Evolutionary conservation across 2,888 invertebrate species (phyloP), one percentile per base, ranked within the genome.

Genomic region (Selenia dentaria): DNA sequence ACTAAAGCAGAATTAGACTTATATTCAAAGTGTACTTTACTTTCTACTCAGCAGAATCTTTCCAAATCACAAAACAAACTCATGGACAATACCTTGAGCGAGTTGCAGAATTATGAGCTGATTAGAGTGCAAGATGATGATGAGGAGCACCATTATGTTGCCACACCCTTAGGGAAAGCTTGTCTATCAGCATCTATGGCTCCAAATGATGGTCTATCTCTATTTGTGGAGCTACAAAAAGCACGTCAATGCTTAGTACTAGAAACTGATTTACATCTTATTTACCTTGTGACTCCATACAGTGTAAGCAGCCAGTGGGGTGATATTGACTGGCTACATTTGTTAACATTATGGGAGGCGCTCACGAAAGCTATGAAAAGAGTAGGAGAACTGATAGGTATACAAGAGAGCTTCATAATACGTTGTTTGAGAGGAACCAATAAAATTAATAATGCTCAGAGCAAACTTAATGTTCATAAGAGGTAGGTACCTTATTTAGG

Each of bases 201-300:
- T n/a, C 99, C 99, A 0, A 96, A 96, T 73, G 98, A 99, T 78
- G 98, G 97, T 0, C 87, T 99, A 5, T 92, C 95, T 10, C 92
- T 99, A 27, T 97, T 98, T 72, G 93, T 94, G 52, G 99, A 99
- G 79, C 81, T 99, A 14, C 95, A 97, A 77, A 95, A 95, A 78
- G 98, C 99, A 0, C 92, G 98, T 5, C 94, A 95, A 63, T 96
- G 96, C 70, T 95, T 99, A 72, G 98, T 98, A 0, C 85, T 99
- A 6, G 98, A 98, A 74, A 97, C 96, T 40, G 99, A 99, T 67
- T 91, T 99, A 1, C 99, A 99, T 83, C 93, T 99, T 26, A 94
- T 99, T 33, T 99, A 99, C 81, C 91, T 98, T 67, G 98, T 98
- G 26, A 99, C 99, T 1, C 99, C 99, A 0, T 95, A 97, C 54